phyloP scores from a whole-genome alignment of 2,113 vertebrate genomes.

The Lycocorax pyrrhopterus region DNA sequence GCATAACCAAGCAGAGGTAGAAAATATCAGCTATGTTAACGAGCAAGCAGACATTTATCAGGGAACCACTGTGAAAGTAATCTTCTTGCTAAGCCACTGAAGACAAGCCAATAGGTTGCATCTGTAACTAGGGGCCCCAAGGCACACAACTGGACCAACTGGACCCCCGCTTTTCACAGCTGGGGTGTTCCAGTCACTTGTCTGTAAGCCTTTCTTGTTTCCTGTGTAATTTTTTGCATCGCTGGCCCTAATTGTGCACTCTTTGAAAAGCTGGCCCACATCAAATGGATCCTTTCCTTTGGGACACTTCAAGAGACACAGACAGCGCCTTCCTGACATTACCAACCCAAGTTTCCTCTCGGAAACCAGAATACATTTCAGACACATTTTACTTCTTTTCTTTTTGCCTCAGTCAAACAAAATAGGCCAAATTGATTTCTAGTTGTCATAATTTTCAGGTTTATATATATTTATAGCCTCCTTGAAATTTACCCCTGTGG shows the following conservation, averaged over 20 bases:
- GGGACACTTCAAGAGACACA: background rate
- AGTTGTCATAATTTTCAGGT: background rate
- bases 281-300: background rate
- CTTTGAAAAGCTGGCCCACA: background rate
- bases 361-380: background rate
- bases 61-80: background rate
- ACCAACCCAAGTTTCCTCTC: background rate
- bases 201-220: background rate
- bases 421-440: background rate
- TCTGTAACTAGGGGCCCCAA: background rate
- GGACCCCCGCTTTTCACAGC: background rate
- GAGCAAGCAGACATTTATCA: background rate
- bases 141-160: rapidly evolving
- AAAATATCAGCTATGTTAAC: background rate
- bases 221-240: background rate
- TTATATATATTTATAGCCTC: background rate
- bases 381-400: background rate
- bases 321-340: background rate
- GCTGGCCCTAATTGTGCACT: background rate
- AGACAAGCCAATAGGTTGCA: background rate
- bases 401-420: background rate
- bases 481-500: background rate
- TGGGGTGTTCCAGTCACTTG: background rate
- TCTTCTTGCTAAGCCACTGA: background rate
- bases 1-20: background rate